A percentile compares a stretch with the other conserved stretches of the same genome.
These are phyloP conservation scores for Dynastes tityus DNA, from an alignment of 2,888 invertebrate genomes.

Conservation along the genomic window DNA sequence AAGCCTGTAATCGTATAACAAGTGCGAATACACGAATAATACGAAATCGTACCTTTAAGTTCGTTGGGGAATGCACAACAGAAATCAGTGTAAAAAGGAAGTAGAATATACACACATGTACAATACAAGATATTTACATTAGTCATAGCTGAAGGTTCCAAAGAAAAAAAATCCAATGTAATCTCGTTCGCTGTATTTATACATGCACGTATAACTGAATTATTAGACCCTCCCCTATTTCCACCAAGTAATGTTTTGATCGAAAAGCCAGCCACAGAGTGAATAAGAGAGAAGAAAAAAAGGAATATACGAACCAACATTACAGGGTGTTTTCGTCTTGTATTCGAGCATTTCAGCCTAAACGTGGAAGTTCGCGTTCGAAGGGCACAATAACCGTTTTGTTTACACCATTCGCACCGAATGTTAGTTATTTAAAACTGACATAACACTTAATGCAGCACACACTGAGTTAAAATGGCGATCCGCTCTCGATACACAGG, in stretches of 20 bases:
- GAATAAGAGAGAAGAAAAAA: constrained; percentile 7
- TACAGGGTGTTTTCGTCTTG: constrained; percentile 24
- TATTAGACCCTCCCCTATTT: constrained; percentile 36
- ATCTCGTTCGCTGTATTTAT: constrained; percentile 20
- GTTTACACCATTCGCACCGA: constrained; percentile 45
- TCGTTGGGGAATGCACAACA: not conserved
- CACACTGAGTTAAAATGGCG: constrained; percentile 52
- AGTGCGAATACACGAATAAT: not conserved
- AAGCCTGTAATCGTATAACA: constrained; percentile 8
- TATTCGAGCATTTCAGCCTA: constrained; percentile 39
- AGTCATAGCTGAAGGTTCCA: constrained; percentile 14
- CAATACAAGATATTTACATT: constrained; percentile 7
- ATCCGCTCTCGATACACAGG: constrained; percentile 27
- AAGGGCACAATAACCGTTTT: constrained; percentile 42
- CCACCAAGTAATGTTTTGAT: constrained; percentile 31
- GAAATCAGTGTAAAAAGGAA: constrained; percentile 33
- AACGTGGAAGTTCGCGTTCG: constrained; percentile 29
- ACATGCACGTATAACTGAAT: constrained; percentile 13
- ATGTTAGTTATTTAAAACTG: constrained; percentile 48
- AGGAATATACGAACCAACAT: constrained; percentile 40
- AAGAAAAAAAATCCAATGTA: constrained; percentile 16
- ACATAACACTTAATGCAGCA: constrained; percentile 48
- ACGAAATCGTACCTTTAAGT: constrained; percentile 19
- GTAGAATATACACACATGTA: constrained; percentile 22
- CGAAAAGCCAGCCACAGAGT: not conserved